Base-by-base conservation (phyloP, 2,113 vertebrate genomes). In the Erpornis zantholeuca region DNA sequence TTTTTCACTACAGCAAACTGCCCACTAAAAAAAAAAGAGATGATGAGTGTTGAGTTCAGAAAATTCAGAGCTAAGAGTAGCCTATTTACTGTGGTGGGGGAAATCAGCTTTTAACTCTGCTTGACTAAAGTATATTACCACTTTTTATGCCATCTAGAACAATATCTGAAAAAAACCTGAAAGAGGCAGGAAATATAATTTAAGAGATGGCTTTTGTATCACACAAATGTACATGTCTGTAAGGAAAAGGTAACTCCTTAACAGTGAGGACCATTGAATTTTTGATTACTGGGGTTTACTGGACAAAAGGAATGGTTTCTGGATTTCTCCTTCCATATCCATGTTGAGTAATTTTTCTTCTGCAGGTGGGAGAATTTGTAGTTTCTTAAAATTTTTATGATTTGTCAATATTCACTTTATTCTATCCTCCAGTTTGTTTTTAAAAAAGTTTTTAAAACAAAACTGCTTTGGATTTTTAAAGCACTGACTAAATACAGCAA, bases 1-100 rank as follows among this genome's bases (percentile, higher is more conserved):
- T 99, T 98, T 97, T 98, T 98, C 95, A 99, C 99, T 47, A 99
- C 98, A 0, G 99, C 99, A 86, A 99, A 99, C 97, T 99, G 99
- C 9, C 99, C 99, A 20, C 99, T 99, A 63, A 44, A 18, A n/a
- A 60, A 60, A 31, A 52, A 8, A 49, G 31, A 20, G 3, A 80
- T n/a, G 19, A 28, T 10, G 0, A 63, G 6, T 6, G 17, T 11
- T 70, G 63, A 27, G 8, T 36, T 80, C 18, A 72, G 52, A 14
- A 42, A 38, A 9, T 49, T 78, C 16, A 52, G 14, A 71, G 31
- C 12, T 75, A 53, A n/a, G 11, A 40, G 6, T 2, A 75, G 15
- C 12, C 6, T 68, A 2, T 19, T 45, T 75, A 44, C 22, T 36
- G 17, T 3, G 7, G 11, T 19, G n/a, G 17, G 10, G 13, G 16